Evolutionary conservation across 2,797 vertebrate species (phyloP), one percentile per base, ranked within the genome.

Genomic region (Poeciliopsis infans): DNA sequence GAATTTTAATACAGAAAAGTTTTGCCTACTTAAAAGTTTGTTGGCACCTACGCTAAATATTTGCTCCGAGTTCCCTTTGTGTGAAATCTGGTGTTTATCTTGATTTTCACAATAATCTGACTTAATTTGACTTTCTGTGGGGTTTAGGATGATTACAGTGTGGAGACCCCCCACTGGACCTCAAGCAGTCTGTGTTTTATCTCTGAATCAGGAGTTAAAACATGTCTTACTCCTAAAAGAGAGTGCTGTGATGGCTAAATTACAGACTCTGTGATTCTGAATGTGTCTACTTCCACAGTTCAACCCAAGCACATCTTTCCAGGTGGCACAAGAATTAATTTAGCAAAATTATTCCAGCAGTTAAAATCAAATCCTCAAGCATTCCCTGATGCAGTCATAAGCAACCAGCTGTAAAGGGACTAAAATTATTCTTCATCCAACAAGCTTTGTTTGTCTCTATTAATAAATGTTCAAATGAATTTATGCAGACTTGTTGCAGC

Each of bases 401-500:
- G 36, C 69, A 73, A 36, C 36, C 51, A 68, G 33, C 61, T 55
- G 51, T 49, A 45, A 73, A 31, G 31, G 20, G 55, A 43, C 45
- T 36, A 7, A 76, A 64, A 39, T 66, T 7, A 55, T 43, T 41
- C 69, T 47, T n/a, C 41, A 45, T 39, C 8, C 76, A n/a, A 75
- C 31, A 45, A 8, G 25, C 25, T 43, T 59, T 59, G 39, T 75
- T 43, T 31, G 12, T 75, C 39, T 75, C 23, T 70, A 45, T 43
- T 45, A 70, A n/a, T 43, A 15, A 25, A 70, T 70, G 25, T 70
- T 70, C 1, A 69, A 69, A 70, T 70, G 23, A 70, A 70, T 41
- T 15, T 69, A n/a, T 69, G 39, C 11, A 70, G 68, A n/a, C 41
- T 12, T 13, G 41, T n/a, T 45, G 68, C 68, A 43, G 23, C 68